Percentiles rank a stretch among this genome's conserved stretches.
Conservation (phyloP, 2,888 invertebrate genomes). For the Mimas tiliae region DNA sequence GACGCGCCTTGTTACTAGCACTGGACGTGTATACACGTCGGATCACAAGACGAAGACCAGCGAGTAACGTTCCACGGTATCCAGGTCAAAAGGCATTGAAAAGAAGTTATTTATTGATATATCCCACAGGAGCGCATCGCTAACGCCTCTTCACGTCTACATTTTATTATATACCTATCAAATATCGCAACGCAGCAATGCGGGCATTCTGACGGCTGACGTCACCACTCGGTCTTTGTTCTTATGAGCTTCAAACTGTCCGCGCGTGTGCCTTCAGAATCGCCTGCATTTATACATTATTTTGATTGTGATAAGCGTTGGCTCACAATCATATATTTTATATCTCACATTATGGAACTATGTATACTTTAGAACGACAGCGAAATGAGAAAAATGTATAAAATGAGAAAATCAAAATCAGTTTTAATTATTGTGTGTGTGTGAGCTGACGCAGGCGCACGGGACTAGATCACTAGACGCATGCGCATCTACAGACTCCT, state of each 20-base stretch:
- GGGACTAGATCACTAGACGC: not conserved
- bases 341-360: slow-evolving; percentile 8
- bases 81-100: not conserved
- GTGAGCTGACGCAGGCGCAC: slow-evolving; percentile 10
- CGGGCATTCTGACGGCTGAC: not conserved
- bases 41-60: not conserved
- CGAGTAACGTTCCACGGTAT: not conserved
- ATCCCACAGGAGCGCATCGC: no score
- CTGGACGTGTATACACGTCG: no score
- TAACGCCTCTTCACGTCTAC: not conserved
- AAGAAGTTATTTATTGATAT: not conserved
- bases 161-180: slow-evolving; percentile 4
- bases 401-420: not conserved
- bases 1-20: not conserved
- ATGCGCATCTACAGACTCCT: not conserved
- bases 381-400: not conserved
- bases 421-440: not conserved
- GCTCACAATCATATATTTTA: not conserved
- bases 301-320: slow-evolving; percentile 7
- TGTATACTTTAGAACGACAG: not conserved
- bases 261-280: not conserved
- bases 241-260: not conserved
- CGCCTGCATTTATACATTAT: slow-evolving; percentile 4
- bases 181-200: not conserved
- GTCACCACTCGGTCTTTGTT: no score